phyloP scores from a whole-genome alignment of 2,888 invertebrate genomes.

The Acleris sparsana region DNA sequence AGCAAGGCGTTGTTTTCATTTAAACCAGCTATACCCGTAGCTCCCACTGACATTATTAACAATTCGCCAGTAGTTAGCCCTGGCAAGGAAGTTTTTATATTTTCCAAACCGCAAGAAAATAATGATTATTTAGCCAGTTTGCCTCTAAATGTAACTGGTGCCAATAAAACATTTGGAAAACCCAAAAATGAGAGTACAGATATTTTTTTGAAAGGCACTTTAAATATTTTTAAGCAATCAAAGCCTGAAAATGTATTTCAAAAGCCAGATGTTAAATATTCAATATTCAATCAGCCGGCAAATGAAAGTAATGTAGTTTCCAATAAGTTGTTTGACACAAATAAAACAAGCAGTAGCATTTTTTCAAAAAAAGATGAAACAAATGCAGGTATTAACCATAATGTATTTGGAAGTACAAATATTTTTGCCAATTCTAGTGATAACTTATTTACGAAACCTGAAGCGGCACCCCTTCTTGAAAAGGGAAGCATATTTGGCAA shows the following conservation, averaged over 20 bases:
- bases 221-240: slow-evolving; percentile 25
- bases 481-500: slow-evolving; percentile 58
- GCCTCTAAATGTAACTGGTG: slow-evolving; percentile 4
- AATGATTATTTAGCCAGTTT: slow-evolving; percentile 43
- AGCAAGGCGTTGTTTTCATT: slow-evolving; percentile 60
- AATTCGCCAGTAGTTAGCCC: slow-evolving; percentile 57
- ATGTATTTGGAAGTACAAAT: slow-evolving; percentile 45
- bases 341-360: slow-evolving; percentile 17
- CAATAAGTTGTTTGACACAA: slow-evolving; percentile 29
- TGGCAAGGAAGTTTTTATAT: slow-evolving; percentile 62
- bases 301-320: slow-evolving; percentile 23
- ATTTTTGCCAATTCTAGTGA: slow-evolving; percentile 38
- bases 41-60: slow-evolving; percentile 58
- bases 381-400: slow-evolving; percentile 33
- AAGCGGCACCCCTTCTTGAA: slow-evolving; percentile 40
- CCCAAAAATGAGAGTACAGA: slow-evolving; percentile 44
- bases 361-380: slow-evolving; percentile 33
- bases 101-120: slow-evolving; percentile 70
- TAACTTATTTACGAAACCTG: slow-evolving; percentile 39
- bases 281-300: slow-evolving; percentile 22
- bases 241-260: slow-evolving; percentile 33
- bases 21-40: slow-evolving; percentile 70
- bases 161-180: slow-evolving; percentile 45
- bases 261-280: slow-evolving; percentile 24
- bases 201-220: slow-evolving; percentile 42